These are phyloP conservation scores for Polyommatus iphigenia DNA, from an alignment of 2,888 invertebrate species.

Conservation along the genomic window DNA sequence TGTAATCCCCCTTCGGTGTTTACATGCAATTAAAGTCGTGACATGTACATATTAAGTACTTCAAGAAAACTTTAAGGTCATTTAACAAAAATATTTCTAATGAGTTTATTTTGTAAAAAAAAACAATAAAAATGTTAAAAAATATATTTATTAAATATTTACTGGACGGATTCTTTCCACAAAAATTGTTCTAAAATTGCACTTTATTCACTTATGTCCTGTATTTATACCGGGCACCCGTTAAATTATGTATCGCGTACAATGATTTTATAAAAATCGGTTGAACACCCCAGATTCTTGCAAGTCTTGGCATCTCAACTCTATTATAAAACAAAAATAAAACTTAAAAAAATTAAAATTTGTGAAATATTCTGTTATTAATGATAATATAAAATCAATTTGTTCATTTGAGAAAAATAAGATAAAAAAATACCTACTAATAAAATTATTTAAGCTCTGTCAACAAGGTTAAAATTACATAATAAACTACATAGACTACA, in stretches of 20 bases:
- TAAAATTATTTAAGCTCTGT: not conserved
- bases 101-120: not conserved
- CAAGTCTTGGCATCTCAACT: conserved; percentile 33
- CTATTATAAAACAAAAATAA: conserved; percentile 42
- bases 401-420: not conserved
- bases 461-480: conserved; percentile 5
- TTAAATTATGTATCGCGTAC: conserved; percentile 64
- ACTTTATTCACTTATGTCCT: not conserved
- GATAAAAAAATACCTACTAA: not conserved
- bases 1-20: too few relatives aligned
- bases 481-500: not conserved
- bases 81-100: not conserved
- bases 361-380: not conserved
- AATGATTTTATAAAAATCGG: conserved; percentile 55
- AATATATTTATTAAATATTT: conserved; percentile 16
- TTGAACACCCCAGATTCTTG: conserved; percentile 39
- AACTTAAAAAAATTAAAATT: conserved; percentile 1
- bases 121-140: not conserved
- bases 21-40: too few relatives aligned
- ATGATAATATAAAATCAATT: not conserved
- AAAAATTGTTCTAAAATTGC: not conserved
- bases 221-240: conserved; percentile 46
- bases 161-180: conserved; percentile 7
- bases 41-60: not conserved
- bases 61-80: not conserved